Base-by-base conservation (phyloP, 1,140 invertebrate species). In the Schlechtendalia chinensis region DNA sequence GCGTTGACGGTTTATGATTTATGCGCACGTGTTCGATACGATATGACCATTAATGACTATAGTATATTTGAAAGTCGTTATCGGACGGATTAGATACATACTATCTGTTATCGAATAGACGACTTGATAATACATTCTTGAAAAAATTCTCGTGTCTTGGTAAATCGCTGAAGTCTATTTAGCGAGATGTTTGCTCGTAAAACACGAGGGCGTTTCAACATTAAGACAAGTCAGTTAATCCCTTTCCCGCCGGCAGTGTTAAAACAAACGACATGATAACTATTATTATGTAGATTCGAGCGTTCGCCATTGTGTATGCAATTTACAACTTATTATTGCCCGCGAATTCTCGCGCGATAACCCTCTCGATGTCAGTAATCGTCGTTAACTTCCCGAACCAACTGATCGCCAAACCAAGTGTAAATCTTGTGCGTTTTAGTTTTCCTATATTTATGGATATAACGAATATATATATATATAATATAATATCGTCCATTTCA, bases 251-350 rank as follows among this genome's bases (percentile, higher is more conserved):
- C 47, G 39, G 65, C 39, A 47, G 22, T 16, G 61, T 39, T 65
- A 29, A 65, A 65, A 65, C 61, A 65, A 65, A 65, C 29, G 12
- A 24, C 65, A 24, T 39, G 5, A 69, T 47, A 69, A 69, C 39
- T 69, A 45, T 67, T 47, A 67, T 67, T 47, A 45, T 67, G n/a
- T 22, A 47, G 45, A 67, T 67, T 45, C 32, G 39, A 67, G 39
- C n/a, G 22, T n/a, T 47, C 17, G 63, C 32, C 22, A 67, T 67
- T 45, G 39, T 47, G 39, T 10, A 67, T 14, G 22, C 22, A n/a
- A 67, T 22, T 67, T 45, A 67, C n/a, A 24, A 67, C n/a, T 12
- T 45, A 67, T 67, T 45, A 47, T 67, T 22, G 1, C 39, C 39
- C 11, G 45, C 17, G 32, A 8, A 39, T 45, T 67, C 12, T 67